Evolutionary conservation across 2,888 invertebrate genomes (phyloP).

Genomic region (Thyatira batis): DNA sequence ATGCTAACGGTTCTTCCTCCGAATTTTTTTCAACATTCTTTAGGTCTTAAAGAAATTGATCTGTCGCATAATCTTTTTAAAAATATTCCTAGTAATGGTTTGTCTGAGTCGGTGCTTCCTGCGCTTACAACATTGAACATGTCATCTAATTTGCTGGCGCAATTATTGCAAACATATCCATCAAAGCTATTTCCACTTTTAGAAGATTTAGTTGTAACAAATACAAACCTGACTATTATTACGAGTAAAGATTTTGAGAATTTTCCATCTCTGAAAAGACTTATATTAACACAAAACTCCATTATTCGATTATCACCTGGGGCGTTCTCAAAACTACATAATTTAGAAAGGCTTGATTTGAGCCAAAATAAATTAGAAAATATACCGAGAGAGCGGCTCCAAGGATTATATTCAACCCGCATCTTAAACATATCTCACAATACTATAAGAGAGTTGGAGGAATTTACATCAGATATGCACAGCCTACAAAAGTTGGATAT

Average conservation of each 20-base stretch:
- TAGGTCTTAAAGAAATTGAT: conserved; percentile 88
- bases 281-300: conserved; percentile 87
- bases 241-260: conserved; percentile 93
- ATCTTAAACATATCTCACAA: conserved; percentile 93
- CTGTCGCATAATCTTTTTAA: conserved; percentile 90
- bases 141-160: conserved; percentile 90
- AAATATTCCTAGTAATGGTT: conserved; percentile 89
- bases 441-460: conserved; percentile 89
- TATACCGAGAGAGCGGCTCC: conserved; percentile 91
- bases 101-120: conserved; percentile 88
- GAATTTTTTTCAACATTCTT: conserved; percentile 90
- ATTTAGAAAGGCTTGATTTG: conserved; percentile 89
- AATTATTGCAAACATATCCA: conserved; percentile 87
- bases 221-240: conserved; percentile 90
- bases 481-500: conserved; percentile 90
- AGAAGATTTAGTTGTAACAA: conserved; percentile 90
- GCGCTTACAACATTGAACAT: conserved; percentile 90
- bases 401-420: conserved; percentile 88
- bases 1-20: conserved; percentile 88
- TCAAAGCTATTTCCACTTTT: conserved; percentile 88
- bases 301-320: conserved; percentile 92
- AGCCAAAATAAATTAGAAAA: conserved; percentile 92
- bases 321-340: conserved; percentile 89
- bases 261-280: conserved; percentile 89
- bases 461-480: conserved; percentile 89